Conservation (phyloP, 2,888 invertebrate species). For the Apoderus coryli region DNA sequence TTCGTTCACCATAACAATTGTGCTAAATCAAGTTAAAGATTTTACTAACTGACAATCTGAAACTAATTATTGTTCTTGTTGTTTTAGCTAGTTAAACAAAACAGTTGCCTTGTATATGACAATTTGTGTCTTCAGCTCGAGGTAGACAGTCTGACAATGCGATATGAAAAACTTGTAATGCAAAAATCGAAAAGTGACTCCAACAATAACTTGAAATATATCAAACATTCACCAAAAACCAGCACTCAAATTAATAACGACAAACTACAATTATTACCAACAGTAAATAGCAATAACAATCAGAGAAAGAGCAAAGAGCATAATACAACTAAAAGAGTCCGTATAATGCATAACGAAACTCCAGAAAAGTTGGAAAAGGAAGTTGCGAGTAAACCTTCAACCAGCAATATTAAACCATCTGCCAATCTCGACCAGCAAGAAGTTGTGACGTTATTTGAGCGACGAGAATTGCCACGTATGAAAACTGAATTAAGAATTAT, state of each 20-base stretch:
- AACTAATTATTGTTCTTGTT: too few relatives aligned
- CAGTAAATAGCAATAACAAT: too few relatives aligned
- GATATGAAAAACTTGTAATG: constrained; percentile 24
- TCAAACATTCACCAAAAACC: constrained; percentile 14
- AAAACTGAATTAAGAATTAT: too few relatives aligned
- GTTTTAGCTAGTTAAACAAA: constrained; percentile 30
- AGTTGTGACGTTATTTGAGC: constrained; percentile 24
- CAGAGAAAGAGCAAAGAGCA: too few relatives aligned
- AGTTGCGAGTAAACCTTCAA: constrained; percentile 11
- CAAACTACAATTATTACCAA: constrained; percentile 15
- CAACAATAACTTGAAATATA: constrained; percentile 24
- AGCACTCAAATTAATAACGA: constrained; percentile 5
- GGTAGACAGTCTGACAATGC: constrained; percentile 25
- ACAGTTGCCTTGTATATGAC: constrained; percentile 31
- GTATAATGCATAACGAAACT: constrained; percentile 19
- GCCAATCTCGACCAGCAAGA: constrained; percentile 13
- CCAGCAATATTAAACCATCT: constrained; percentile 5
- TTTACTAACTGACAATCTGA: too few relatives aligned
- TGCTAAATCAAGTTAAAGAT: too few relatives aligned
- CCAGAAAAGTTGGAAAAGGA: constrained; percentile 20
- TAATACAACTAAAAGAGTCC: constrained; percentile 16
- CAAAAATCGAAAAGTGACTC: constrained; percentile 23
- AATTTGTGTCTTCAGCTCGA: constrained; percentile 30
- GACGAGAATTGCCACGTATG: constrained; percentile 17
- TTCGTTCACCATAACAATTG: too few relatives aligned